phyloP scores from a whole-genome alignment of 1,140 invertebrate species.

The Cydia strobilella region DNA sequence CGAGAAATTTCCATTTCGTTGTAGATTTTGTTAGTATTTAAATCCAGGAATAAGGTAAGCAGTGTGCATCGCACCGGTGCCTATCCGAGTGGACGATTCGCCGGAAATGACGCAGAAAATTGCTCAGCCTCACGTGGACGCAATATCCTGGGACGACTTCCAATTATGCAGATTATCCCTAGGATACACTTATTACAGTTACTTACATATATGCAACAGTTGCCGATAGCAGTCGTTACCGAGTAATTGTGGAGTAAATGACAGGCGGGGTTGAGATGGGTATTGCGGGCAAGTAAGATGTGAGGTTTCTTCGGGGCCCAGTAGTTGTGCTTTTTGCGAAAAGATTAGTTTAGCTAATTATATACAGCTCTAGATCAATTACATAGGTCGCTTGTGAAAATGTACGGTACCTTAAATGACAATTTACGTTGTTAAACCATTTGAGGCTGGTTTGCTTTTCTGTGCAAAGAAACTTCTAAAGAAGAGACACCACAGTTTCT shows the following conservation, averaged over 20 bases:
- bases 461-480: too few species aligned
- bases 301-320: background rate
- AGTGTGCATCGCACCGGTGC: constrained; percentile 53
- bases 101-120: constrained; percentile 78
- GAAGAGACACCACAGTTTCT: background rate
- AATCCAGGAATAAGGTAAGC: constrained; percentile 49
- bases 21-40: constrained; percentile 43
- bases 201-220: constrained; percentile 49
- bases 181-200: constrained; percentile 67
- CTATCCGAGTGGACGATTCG: constrained; percentile 59
- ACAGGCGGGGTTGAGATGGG: constrained; percentile 8
- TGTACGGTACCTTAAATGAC: too few species aligned
- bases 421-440: too few species aligned
- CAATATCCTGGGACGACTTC: constrained; percentile 75
- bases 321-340: background rate
- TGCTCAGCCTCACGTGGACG: constrained; percentile 72
- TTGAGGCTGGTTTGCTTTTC: too few species aligned
- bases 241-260: constrained; percentile 2
- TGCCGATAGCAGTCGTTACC: constrained; percentile 15
- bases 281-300: background rate
- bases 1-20: background rate
- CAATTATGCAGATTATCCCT: constrained; percentile 77
- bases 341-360: too few species aligned
- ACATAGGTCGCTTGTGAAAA: too few species aligned
- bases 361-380: too few species aligned